Base-by-base conservation (phyloP, 92 coral and sea anemone species). In the Montipora capitata region DNA sequence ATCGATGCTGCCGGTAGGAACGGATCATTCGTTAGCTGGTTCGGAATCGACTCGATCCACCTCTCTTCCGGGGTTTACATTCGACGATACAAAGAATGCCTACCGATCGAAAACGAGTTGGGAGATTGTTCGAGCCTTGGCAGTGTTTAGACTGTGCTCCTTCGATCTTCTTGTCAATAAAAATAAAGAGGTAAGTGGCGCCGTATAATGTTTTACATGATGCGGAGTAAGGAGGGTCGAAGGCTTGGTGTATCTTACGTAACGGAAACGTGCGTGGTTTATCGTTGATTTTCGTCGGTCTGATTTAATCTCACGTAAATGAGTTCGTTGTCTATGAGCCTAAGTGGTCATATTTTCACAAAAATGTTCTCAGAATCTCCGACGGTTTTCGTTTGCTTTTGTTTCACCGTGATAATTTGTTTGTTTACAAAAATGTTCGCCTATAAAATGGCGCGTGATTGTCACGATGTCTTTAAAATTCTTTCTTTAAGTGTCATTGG, bases 31-130 rank as follows among this genome's bases (percentile, higher is more conserved):
- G 68, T 27, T 68, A 12, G 10, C 68, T 81, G 44, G 45, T 57
- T 41, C 52, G 20, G 40, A 15, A 49, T 51, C 66, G 43, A 56
- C 35, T 2, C 48, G 40, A 13, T 76, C 78, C 4, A 13, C 68
- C 9, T 15, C 79, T 58, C 62, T 41, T 35, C 61, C 71, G 3
- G 79, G 72, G 7, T 73, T 94, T 72, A 68, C 82, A 41, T 98
- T 98, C 66, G 92, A 96, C 91, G 92, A 98, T 80, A 80, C 95
- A 3, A 91, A 75, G 79, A 89, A 77, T 62, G 95, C 99, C 3
- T 98, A 89, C 84, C 90, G 88, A 67, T 92, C 99, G 13, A 96
- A 98, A 93, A 98, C 99, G 12, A 88, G 98, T 41, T 87, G 96
- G 84, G 99, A 98, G 61, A 92, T 98, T 54, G 40, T 91, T 20